Base-by-base conservation (phyloP, 2,113 vertebrate genomes). In the Lepidothrix coronata region DNA sequence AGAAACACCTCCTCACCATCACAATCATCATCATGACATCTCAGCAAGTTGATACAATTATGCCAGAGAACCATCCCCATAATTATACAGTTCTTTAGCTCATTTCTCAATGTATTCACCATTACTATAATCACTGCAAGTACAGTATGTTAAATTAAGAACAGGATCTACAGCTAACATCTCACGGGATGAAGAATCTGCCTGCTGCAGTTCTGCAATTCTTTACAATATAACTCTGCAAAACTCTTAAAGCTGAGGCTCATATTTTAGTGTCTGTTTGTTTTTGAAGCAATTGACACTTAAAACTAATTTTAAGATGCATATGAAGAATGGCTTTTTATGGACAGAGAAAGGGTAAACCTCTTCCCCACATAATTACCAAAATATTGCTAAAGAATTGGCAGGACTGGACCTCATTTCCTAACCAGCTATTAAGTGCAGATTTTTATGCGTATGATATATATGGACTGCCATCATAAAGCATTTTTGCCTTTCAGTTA, bases 71-170 rank as follows among this genome's bases (percentile, higher is more conserved):
- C 78, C 93, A 93, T 96, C 91, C 89, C 35, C 83, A 88, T 88
- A 97, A 96, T 97, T 91, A 96, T 85, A 91, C 86, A 96, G 95
- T 96, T 94, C 68, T 94, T 95, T 93, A 93, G 92, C 88, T 95
- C 88, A 91, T 88, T 95, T 94, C 95, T 95, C 85, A 73, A 94
- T 95, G 93, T 96, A 97, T 97, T 95, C 95, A 96, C 96, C 96
- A 85, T 96, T 96, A 91, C 93, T 97, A 97, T 96, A 96, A 95
- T 98, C 96, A 97, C 61, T 91, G 86, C n/a, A 44, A 96, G 93
- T 86, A 94, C 94, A 95, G 82, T 72, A 91, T 94, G 94, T 97
- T 98, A 97, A 97, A 97, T 97, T 98, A 98, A 96, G 97, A 97
- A 97, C 95, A 97, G 90, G 96, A 97, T 96, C 93, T 88, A 91